Conservation (phyloP, 2,113 vertebrate species). For the Oncorhynchus kisutch region DNA sequence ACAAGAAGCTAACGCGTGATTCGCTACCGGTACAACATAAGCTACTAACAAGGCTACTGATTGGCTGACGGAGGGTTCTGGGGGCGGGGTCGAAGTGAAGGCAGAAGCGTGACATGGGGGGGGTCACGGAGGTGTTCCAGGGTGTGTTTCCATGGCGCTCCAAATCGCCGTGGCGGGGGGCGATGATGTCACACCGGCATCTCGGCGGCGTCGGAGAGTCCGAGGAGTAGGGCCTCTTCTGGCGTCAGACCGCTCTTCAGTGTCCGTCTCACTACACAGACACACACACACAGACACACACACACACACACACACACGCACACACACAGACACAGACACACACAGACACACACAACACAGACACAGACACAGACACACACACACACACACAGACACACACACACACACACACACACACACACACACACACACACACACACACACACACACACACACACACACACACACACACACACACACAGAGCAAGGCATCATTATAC, state of each 20-base stretch:
- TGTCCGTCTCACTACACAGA: slow-evolving; percentile 84
- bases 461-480: too few species aligned
- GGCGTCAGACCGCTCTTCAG: slow-evolving; percentile 90
- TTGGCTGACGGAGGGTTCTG: slow-evolving; percentile 17
- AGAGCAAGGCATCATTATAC: too few species aligned
- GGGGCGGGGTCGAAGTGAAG: slow-evolving; percentile 12
- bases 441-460: too few species aligned
- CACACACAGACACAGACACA: too few species aligned
- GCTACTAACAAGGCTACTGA: slow-evolving; percentile 10
- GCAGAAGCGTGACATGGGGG: slow-evolving; percentile 8
- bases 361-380: too few species aligned
- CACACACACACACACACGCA: too few species aligned
- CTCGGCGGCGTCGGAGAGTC: slow-evolving; percentile 84
- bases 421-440: too few species aligned
- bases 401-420: too few species aligned
- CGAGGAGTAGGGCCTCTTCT: slow-evolving; percentile 90
- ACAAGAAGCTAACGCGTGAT: slow-evolving; percentile 32
- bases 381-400: too few species aligned
- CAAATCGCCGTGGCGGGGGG: slow-evolving; percentile 6
- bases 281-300: too few species aligned
- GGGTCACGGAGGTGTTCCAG: not conserved
- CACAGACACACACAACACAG: too few species aligned
- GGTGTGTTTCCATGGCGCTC: slow-evolving; percentile 10
- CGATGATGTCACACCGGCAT: slow-evolving; percentile 71
- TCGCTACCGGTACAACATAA: slow-evolving; percentile 37